Base-by-base conservation (phyloP, 2,888 invertebrate genomes). In the Allygus modestus region DNA sequence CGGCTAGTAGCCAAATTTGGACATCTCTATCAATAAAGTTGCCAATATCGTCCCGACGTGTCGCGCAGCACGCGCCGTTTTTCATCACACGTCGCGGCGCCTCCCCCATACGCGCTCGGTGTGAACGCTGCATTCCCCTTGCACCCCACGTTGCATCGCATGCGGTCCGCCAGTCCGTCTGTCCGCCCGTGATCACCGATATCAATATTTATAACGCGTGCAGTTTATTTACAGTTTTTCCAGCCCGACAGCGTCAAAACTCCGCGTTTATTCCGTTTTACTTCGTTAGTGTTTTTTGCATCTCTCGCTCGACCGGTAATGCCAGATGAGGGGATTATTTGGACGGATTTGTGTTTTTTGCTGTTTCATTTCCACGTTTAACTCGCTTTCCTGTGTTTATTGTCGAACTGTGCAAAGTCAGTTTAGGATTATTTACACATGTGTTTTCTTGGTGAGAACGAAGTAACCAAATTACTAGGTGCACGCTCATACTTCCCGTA, bases 181-280 rank as follows among this genome's bases (percentile, higher is more conserved):
- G n/a, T n/a, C 41, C 41, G 0, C 71, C 12, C 12, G 65, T 33
- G 69, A 69, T 71, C 71, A 41, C 20, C 33, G 37, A 31, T 71
- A 37, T 71, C 71, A 71, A 71, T 71, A 71, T 71, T 71, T 71
- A 71, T 71, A 41, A 5, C 71, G 17, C 71, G 31, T 33, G 41
- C 71, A 71, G 71, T 71, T 71, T 71, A 71, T 71, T 71, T 41
- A 71, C 71, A 37, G 71, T 71, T 71, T 71, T 71, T 71, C n/a
- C n/a, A n/a, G n/a, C n/a, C n/a, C n/a, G n/a, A n/a, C 37, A 71
- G 71, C 71, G 41, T 20, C 17, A 71, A 71, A 11, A 20, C 37
- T 37, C 41, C n/a, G 0, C 71, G 41, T 41, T 71, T 71, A 71
- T 71, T 71, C 71, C 12, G 20, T 37, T 4, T 71, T 20, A 71